phyloP scores from a whole-genome alignment of 2,797 vertebrate genomes.

The Mus caroli region DNA sequence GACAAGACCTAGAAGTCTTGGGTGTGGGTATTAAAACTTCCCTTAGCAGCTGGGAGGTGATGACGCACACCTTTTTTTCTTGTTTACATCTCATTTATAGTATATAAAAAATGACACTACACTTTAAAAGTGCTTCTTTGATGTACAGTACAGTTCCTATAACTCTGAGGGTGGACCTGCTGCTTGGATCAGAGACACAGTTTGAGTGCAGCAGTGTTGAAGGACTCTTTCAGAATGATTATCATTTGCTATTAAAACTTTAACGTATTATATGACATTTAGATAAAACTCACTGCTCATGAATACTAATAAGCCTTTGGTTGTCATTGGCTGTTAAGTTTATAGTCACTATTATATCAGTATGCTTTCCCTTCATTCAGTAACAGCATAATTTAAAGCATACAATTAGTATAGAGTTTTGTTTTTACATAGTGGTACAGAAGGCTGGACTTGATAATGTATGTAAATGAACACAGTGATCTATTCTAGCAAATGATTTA shows the following conservation, averaged over 20 bases:
- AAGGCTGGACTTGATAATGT: conserved; percentile 21
- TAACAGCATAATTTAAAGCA: conserved; percentile 22
- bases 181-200: not conserved
- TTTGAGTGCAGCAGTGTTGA: not conserved
- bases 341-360: conserved; percentile 33
- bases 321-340: conserved; percentile 22
- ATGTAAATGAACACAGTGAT: conserved; percentile 52
- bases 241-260: conserved; percentile 41
- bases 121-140: conserved; percentile 35
- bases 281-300: conserved; percentile 3
- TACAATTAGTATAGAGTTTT: conserved; percentile 42
- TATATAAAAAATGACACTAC: not conserved
- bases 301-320: conserved; percentile 32
- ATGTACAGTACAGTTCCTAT: not conserved
- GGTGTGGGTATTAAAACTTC: not conserved
- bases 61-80: not conserved
- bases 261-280: conserved; percentile 37
- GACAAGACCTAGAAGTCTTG: not conserved
- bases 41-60: not conserved
- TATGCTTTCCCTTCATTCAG: not conserved
- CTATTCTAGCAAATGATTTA: conserved; percentile 34
- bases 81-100: not conserved
- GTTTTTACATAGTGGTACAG: conserved; percentile 16
- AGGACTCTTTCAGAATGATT: conserved; percentile 23
- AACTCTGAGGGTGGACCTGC: not conserved